phyloP scores from a whole-genome alignment of 2,797 vertebrate species.

The Esox masquinongy region DNA sequence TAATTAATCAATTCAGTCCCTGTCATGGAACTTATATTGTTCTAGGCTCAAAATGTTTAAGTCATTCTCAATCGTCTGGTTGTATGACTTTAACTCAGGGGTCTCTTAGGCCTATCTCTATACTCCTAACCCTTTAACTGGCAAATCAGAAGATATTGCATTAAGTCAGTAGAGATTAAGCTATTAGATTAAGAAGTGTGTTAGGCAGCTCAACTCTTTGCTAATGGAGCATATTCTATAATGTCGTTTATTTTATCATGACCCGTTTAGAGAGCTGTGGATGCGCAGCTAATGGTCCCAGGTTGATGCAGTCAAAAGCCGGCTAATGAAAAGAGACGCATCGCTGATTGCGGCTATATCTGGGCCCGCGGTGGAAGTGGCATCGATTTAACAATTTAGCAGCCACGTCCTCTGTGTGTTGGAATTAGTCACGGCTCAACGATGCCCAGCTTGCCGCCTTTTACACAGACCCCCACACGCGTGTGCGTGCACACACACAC shows the following conservation, averaged over 20 bases:
- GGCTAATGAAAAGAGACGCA: constrained; percentile 96
- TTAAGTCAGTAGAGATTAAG: constrained; percentile 81
- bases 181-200: constrained; percentile 69
- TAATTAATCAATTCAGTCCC: neutral
- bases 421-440: constrained; percentile 91
- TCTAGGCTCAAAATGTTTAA: neutral
- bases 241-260: constrained; percentile 77
- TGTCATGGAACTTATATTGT: neutral
- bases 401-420: constrained; percentile 87
- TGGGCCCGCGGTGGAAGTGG: constrained; percentile 89
- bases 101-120: neutral
- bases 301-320: constrained; percentile 87
- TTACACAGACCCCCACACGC: neutral
- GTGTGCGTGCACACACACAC: constrained; percentile 17
- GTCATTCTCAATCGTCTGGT: neutral
- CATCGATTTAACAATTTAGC: constrained; percentile 90
- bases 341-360: constrained; percentile 94
- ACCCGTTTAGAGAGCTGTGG: constrained; percentile 70
- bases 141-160: neutral
- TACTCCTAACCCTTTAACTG: neutral
- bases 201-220: constrained; percentile 70
- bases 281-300: constrained; percentile 80
- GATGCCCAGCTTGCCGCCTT: constrained; percentile 76
- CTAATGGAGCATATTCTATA: constrained; percentile 83
- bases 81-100: neutral